Evolutionary conservation across 2,797 vertebrate species (phyloP), one percentile per base, ranked within the genome.

Genomic region (Trematomus bernacchii): DNA sequence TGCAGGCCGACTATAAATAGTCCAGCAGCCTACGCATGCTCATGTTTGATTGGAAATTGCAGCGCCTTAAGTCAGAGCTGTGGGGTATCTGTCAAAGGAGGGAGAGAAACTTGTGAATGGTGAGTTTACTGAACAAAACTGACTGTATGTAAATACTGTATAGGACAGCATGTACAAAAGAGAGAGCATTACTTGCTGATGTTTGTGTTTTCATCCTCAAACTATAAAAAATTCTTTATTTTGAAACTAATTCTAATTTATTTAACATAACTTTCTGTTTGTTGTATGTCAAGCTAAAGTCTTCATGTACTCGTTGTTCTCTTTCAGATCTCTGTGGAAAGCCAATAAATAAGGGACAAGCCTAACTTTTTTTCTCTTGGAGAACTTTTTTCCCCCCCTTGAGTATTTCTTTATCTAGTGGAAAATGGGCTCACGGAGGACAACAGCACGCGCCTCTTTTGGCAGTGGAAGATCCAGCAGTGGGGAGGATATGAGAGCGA

Each of bases 1-100:
- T 95, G 91, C 89, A 91, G 94, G 86, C 89, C 57, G 57, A 87
- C 95, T 96, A 96, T 93, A 93, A 96, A 95, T 96, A 96, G 94
- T 83, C 48, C 74, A 52, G 78, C 84, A 84, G 83, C 88, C 79
- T 89, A 94, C 89, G 83, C 93, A 92, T 93, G 94, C 93, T 95
- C 92, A 83, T 91, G 93, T 94, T 92, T 95, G 95, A 95, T 94
- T 94, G 95, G 94, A 93, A 95, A 95, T 93, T 82, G 83, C 91
- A 90, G 89, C 68, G 91, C 87, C 92, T 92, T 79, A 69, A 90
- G 90, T 80, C 90, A 90, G 89, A 82, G 90, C 88, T 77, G 83
- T 60, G 72, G 90, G 76, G 84, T 87, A 76, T 92, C 91, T 84
- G 85, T 87, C 75, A 85, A 84, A 89, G 87, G 84, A 91, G 78